Percentiles rank a stretch among this genome's conserved stretches.
Evolutionary conservation across 64 coral and sea anemone genomes (phyloP).

Genomic region (Montipora cactus): DNA sequence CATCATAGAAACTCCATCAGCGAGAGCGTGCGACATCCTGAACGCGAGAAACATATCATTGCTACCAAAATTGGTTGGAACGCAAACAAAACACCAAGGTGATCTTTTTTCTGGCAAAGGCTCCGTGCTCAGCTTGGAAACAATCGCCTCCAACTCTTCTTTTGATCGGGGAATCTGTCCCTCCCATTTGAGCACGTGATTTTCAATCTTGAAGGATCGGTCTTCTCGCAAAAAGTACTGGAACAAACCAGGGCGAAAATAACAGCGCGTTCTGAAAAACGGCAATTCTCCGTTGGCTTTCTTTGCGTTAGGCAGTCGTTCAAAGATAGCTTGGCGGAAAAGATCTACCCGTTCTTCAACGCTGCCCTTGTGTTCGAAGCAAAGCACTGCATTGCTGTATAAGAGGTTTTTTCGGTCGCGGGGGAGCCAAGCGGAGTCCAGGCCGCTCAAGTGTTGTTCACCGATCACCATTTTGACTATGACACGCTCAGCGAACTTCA

Average conservation of each 20-base stretch:
- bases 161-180: slow-evolving; percentile 17
- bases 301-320: too few relatives aligned
- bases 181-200: slow-evolving; percentile 82
- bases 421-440: slow-evolving; percentile 86
- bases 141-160: too few relatives aligned
- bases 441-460: slow-evolving; percentile 53
- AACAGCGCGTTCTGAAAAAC: too few relatives aligned
- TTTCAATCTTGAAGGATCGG: slow-evolving; percentile 75
- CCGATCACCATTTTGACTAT: background rate
- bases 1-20: slow-evolving; percentile 84
- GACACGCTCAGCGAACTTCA: slow-evolving; percentile 67
- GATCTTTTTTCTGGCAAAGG: too few relatives aligned
- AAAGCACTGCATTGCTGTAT: slow-evolving; percentile 60
- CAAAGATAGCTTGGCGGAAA: too few relatives aligned
- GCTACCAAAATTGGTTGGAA: too few relatives aligned
- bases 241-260: too few relatives aligned
- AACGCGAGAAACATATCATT: too few relatives aligned
- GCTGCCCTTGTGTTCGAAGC: background rate
- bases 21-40: slow-evolving; percentile 34
- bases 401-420: slow-evolving; percentile 63
- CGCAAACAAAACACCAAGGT: too few relatives aligned
- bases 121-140: too few relatives aligned
- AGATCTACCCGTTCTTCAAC: slow-evolving; percentile 25
- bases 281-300: too few relatives aligned
- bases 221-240: slow-evolving; percentile 78